Conservation (phyloP, 2,113 vertebrate genomes). For the Nannobrachium achirus region DNA sequence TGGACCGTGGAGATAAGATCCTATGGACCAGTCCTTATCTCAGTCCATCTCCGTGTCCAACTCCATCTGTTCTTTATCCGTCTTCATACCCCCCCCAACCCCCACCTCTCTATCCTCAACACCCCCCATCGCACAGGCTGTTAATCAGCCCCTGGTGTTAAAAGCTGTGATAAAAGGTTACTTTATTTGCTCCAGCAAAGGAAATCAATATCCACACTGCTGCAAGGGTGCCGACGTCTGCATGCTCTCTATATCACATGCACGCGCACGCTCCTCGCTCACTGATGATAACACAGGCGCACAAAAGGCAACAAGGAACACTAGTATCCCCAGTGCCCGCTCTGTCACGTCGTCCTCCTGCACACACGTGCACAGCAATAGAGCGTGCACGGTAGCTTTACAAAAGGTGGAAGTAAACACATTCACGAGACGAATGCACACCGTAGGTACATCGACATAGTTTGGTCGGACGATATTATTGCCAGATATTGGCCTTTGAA, state of each 20-base stretch:
- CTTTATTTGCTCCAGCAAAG: conserved; percentile 72
- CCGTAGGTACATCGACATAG: too few species aligned
- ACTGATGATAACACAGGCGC: conserved; percentile 4
- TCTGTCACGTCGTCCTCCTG: too few species aligned
- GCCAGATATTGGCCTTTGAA: too few species aligned
- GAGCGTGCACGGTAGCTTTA: too few species aligned
- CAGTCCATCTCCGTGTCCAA: conserved; percentile 34
- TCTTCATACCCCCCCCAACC: conserved; percentile 16
- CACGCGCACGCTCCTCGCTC: conserved; percentile 20
- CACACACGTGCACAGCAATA: too few species aligned
- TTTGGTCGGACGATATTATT: too few species aligned
- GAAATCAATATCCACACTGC: conserved; percentile 73
- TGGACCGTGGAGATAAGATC: conserved; percentile 44
- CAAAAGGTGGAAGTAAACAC: too few species aligned
- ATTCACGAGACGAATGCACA: too few species aligned
- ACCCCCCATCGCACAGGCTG: conserved; percentile 34
- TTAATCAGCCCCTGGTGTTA: conserved; percentile 70
- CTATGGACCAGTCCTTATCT: conserved; percentile 37
- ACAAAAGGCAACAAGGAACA: not conserved
- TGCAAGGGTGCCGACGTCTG: conserved; percentile 43
- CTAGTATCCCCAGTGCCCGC: too few species aligned
- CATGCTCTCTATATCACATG: conserved; percentile 41
- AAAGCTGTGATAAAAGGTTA: conserved; percentile 74
- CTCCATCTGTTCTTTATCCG: conserved; percentile 41
- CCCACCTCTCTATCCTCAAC: conserved; percentile 16